Base-by-base conservation (phyloP, 2,113 vertebrate genomes). In the Eulemur rufifrons region DNA sequence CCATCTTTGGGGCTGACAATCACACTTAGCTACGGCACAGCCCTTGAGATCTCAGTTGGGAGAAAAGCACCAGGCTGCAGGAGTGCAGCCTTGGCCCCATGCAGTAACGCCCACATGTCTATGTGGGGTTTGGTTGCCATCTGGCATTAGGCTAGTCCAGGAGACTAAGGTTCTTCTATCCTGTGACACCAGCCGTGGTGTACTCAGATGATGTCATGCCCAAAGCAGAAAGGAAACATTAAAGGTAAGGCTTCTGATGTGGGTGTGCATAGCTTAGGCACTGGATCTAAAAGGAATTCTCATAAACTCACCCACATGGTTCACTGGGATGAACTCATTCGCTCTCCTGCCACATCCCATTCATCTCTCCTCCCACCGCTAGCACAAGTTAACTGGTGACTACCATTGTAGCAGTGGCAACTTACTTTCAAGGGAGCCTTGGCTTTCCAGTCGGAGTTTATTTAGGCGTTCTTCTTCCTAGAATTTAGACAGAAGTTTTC, bases 381-480 rank as follows among this genome's bases (percentile, higher is more conserved):
- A 25, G 39, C 64, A 71, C 29, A 11, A 37, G 61, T n/a, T 37
- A 54, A 73, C 54, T 39, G 32, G 61, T 18, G 56, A 50, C 90
- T 8, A 29, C 61, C 39, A 34, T 0, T 23, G 45, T 81, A 52
- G 25, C 45, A 39, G 29, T 0, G 32, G 17, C 89, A 95, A 99
- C 99, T 99, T 98, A 99, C 99, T 98, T 97, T 99, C 99, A 95
- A 99, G 99, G 74, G 98, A 99, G 90, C 98, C 98, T 98, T 99
- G 98, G 80, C 98, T 99, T 98, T 99, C 98, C 86, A 99, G 97
- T 92, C 97, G 98, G 95, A 99, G 98, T 97, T 98, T 99, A 98
- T 99, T 99, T 95, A 99, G 99, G 97, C 98, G 99, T 98, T 99
- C 99, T 99, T 99, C 99, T 99, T 99, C 99, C 99, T 99, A 96